These are phyloP conservation scores for Vidua chalybeata DNA, from an alignment of 2,113 vertebrate genomes.

Conservation along the genomic window DNA sequence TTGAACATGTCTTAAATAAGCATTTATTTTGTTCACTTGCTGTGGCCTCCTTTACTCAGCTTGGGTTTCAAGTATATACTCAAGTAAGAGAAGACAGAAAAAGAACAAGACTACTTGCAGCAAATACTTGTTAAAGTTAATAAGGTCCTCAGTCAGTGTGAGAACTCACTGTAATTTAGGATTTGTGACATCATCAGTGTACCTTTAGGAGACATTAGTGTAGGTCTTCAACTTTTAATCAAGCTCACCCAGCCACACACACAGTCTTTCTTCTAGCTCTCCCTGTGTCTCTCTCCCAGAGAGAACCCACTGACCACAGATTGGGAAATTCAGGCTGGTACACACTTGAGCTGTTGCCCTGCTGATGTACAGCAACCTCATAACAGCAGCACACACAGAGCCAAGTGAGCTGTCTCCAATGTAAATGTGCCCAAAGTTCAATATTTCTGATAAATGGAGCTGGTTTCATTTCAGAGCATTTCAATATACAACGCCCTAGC, in stretches of 20 bases:
- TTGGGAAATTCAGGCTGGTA: background rate
- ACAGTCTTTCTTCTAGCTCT: background rate
- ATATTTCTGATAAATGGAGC: background rate
- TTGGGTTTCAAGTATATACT: background rate
- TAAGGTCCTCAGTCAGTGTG: background rate
- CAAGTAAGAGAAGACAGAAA: background rate
- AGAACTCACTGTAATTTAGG: background rate
- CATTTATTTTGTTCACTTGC: background rate
- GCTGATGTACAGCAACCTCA: background rate
- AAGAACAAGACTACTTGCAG: background rate
- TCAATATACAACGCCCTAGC: background rate
- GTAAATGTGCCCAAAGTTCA: background rate
- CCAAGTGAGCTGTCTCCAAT: background rate
- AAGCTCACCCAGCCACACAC: background rate
- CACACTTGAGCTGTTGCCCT: accelerated
- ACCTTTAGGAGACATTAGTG: background rate
- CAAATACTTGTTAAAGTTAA: background rate
- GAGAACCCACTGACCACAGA: background rate
- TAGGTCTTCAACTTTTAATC: background rate
- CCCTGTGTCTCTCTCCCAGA: background rate
- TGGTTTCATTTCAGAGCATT: background rate
- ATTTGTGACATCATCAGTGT: background rate
- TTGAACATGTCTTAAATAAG: background rate
- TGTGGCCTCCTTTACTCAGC: background rate
- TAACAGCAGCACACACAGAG: background rate